Evolutionary conservation across 2,113 vertebrate species (phyloP).

Genomic region (Menidia beryllina): DNA sequence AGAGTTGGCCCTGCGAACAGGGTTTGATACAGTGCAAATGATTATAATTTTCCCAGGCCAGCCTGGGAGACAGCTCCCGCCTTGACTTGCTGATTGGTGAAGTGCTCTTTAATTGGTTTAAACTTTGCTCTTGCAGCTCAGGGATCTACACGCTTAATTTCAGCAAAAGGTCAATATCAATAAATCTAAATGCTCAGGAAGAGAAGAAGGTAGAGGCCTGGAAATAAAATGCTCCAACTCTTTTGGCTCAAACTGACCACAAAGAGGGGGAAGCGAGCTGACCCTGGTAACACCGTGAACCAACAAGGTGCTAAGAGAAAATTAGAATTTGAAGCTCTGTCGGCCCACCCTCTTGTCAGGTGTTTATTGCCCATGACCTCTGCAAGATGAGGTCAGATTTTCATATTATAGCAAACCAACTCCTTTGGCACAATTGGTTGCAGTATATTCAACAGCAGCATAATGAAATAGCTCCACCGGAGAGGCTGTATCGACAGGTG

Average conservation of each 20-base stretch:
- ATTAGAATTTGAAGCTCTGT: constrained; percentile 80
- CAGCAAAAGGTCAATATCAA: constrained; percentile 86
- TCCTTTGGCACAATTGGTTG: constrained; percentile 76
- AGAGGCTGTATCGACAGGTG: constrained; percentile 33
- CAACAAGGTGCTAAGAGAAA: constrained; percentile 76
- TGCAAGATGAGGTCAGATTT: constrained; percentile 83
- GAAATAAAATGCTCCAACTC: constrained; percentile 56
- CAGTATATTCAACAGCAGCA: constrained; percentile 77
- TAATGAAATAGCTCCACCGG: constrained; percentile 74
- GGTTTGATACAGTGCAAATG: constrained; percentile 76
- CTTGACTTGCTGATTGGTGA: constrained; percentile 76
- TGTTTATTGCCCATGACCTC: constrained; percentile 83
- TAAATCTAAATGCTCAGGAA: constrained; percentile 77
- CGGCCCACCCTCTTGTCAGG: constrained; percentile 76
- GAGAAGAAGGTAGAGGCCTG: constrained; percentile 44
- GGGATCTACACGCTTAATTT: constrained; percentile 83
- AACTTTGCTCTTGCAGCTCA: constrained; percentile 82
- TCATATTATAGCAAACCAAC: constrained; percentile 81
- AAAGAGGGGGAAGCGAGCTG: constrained; percentile 65
- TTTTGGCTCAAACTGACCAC: constrained; percentile 61
- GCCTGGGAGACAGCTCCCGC: constrained; percentile 65
- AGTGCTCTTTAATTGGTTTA: constrained; percentile 86
- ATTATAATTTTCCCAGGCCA: constrained; percentile 70
- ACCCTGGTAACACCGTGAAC: constrained; percentile 71
- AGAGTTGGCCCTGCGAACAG: constrained; percentile 63